These are phyloP conservation scores for Lottia scabra DNA, from an alignment of 2,888 invertebrate genomes.

Conservation along the genomic window DNA sequence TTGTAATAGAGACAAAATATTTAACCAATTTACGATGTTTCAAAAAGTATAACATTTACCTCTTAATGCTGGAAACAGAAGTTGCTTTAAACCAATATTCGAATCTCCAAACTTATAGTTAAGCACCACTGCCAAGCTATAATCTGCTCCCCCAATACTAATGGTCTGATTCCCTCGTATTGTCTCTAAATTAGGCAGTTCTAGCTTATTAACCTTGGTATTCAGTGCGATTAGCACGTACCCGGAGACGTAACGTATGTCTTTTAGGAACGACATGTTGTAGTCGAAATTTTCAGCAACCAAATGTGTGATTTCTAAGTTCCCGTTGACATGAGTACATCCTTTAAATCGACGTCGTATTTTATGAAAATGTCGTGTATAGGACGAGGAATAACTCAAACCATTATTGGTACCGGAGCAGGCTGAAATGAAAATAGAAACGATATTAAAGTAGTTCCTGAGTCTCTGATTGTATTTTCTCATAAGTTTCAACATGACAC, in stretches of 20 bases:
- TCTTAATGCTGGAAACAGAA: constrained; percentile 50
- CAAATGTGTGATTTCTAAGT: constrained; percentile 96
- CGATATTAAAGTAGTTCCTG: background rate
- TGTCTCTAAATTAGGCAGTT: constrained; percentile 89
- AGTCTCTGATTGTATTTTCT: too few species aligned
- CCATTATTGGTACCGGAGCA: constrained; percentile 46
- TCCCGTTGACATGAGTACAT: constrained; percentile 98
- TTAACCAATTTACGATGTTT: too few species aligned
- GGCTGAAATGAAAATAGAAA: constrained; percentile 32
- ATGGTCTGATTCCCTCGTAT: constrained; percentile 92
- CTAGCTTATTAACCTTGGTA: constrained; percentile 81
- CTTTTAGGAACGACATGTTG: constrained; percentile 90
- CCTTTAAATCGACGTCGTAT: constrained; percentile 81
- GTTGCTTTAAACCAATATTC: constrained; percentile 48
- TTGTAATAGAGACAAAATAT: too few species aligned
- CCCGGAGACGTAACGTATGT: constrained; percentile 93
- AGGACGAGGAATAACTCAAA: constrained; percentile 40
- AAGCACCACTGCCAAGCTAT: constrained; percentile 53
- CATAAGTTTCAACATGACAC: too few species aligned
- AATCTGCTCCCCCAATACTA: constrained; percentile 74
- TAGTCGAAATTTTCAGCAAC: constrained; percentile 73
- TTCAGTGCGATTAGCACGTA: constrained; percentile 87
- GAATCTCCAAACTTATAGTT: constrained; percentile 28
- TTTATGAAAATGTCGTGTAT: constrained; percentile 44
- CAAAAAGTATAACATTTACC: constrained; percentile 35